These are phyloP conservation scores for Myotis yumanensis DNA, from an alignment of 2,113 vertebrate genomes.

Conservation along the genomic window DNA sequence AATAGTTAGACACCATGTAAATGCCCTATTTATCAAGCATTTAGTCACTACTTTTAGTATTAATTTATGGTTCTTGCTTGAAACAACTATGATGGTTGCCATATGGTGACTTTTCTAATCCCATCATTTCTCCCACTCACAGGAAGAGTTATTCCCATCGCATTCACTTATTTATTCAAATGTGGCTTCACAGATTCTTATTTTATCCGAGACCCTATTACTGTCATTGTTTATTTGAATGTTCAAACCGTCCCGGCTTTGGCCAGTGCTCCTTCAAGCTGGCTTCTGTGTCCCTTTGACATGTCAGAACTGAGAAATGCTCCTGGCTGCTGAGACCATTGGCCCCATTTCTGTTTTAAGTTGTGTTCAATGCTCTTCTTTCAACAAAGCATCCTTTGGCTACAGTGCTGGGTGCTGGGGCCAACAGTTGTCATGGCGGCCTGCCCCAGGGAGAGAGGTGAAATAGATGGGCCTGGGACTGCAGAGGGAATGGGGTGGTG, in stretches of 20 bases:
- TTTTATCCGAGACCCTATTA: not conserved
- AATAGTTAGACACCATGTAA: not conserved
- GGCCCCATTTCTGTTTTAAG: conserved; percentile 16
- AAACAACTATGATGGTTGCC: not conserved
- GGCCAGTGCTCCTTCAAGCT: not conserved
- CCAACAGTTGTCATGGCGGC: not conserved
- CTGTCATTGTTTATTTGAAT: not conserved
- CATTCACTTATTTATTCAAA: not conserved
- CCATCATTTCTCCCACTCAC: not conserved
- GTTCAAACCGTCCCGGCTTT: not conserved
- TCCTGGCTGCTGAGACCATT: not conserved
- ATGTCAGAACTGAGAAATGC: not conserved
- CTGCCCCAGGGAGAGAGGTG: not conserved
- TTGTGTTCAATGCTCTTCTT: conserved; percentile 21
- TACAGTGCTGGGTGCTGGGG: not conserved
- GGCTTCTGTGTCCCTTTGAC: not conserved
- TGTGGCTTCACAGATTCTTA: not conserved
- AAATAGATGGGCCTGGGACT: not conserved
- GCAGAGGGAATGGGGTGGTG: not conserved
- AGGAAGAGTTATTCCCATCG: not conserved
- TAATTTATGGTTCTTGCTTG: conserved; percentile 34
- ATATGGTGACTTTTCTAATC: conserved; percentile 39
- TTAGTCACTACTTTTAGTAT: not conserved
- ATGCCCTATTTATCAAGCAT: conserved; percentile 10
- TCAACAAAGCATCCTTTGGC: conserved; percentile 34